Percentiles rank a stretch among this genome's conserved stretches.
These are phyloP conservation scores for Phyllotreta striolata DNA, from an alignment of 2,888 invertebrate genomes.

Conservation along the genomic window DNA sequence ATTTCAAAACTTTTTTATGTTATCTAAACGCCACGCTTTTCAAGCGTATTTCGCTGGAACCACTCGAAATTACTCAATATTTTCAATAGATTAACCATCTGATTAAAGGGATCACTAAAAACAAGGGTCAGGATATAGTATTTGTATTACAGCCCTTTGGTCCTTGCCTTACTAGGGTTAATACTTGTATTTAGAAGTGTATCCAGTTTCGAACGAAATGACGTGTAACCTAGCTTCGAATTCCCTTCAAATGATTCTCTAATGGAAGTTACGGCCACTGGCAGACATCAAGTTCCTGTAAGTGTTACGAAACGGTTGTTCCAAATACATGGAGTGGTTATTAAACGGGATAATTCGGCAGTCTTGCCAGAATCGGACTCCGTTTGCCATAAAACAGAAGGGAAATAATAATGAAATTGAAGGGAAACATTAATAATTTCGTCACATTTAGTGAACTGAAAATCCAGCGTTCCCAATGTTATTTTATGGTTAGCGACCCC, in stretches of 20 bases:
- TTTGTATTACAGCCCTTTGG: conserved; percentile 37
- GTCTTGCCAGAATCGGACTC: not conserved
- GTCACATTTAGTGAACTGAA: no score
- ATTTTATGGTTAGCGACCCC: no score
- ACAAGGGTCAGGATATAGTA: conserved; percentile 26
- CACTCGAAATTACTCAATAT: not conserved
- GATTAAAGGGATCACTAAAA: conserved; percentile 3
- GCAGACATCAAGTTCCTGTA: conserved; percentile 3
- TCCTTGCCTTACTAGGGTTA: conserved; percentile 37
- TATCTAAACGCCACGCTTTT: not conserved
- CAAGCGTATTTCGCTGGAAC: not conserved
- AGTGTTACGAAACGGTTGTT: conserved; percentile 8
- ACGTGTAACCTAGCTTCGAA: conserved; percentile 29
- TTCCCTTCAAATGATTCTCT: conserved; percentile 20
- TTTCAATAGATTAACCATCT: not conserved
- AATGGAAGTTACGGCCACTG: conserved; percentile 2
- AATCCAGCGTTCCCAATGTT: no score
- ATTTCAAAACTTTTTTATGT: no score
- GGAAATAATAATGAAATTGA: not conserved
- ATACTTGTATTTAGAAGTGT: conserved; percentile 38
- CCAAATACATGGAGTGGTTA: conserved; percentile 3
- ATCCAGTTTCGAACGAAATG: conserved; percentile 26
- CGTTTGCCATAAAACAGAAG: not conserved
- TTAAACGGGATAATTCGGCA: conserved; percentile 3
- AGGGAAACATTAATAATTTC: no score